These are phyloP conservation scores for Tetranychus cinnabarinus DNA, from an alignment of 1,140 invertebrate species.

Conservation along the genomic window DNA sequence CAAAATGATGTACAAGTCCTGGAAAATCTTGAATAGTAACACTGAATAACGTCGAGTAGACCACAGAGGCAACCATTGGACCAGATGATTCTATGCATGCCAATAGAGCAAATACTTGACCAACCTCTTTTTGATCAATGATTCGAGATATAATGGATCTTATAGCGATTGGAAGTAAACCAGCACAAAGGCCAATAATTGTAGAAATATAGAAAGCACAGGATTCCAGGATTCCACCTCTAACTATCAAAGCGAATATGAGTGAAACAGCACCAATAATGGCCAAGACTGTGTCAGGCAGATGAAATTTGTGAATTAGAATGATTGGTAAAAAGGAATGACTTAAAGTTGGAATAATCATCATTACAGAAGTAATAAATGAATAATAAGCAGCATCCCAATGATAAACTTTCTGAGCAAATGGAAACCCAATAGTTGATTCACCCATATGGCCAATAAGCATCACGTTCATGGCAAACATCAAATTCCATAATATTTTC, in stretches of 20 bases:
- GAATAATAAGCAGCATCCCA: constrained; percentile 6
- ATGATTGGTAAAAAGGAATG: background rate
- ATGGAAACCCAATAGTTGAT: constrained; percentile 1
- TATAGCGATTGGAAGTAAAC: background rate
- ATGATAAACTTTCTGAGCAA: constrained; percentile 4
- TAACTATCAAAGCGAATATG: background rate
- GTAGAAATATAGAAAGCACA: background rate
- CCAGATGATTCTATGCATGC: background rate
- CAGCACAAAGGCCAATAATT: background rate
- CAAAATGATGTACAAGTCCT: background rate
- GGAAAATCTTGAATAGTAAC: constrained; percentile 3
- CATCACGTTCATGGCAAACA: background rate
- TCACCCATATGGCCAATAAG: constrained; percentile 1
- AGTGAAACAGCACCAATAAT: background rate
- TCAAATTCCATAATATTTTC: background rate
- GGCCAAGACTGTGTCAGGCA: background rate
- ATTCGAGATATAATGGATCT: background rate
- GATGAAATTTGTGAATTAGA: constrained; percentile 2
- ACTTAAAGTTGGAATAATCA: background rate
- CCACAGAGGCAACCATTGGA: background rate
- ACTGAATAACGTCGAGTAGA: background rate
- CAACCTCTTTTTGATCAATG: constrained; percentile 1
- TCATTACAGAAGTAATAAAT: background rate
- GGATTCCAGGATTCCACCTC: background rate
- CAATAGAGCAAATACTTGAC: constrained; percentile 1